phyloP scores from a whole-genome alignment of 2,113 vertebrate genomes.

The Mustela lutreola region DNA sequence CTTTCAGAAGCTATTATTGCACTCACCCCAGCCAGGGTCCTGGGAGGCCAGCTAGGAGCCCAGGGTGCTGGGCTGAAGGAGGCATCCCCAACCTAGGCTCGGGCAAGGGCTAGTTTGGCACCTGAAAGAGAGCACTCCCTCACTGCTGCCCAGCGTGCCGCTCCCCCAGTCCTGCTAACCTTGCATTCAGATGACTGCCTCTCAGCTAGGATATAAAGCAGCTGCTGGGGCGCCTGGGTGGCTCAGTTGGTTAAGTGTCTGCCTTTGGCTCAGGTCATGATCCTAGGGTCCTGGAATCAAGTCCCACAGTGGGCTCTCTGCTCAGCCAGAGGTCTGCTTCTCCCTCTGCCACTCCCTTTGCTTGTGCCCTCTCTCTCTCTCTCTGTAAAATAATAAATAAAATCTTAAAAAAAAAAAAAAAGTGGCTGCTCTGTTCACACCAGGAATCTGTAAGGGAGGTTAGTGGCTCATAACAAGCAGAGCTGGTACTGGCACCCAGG shows the following conservation, averaged over 20 bases:
- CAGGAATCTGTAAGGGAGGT: background rate
- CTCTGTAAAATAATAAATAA: background rate
- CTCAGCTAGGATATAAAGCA: background rate
- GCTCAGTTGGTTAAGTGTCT: background rate
- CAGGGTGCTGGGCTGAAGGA: background rate
- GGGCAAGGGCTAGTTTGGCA: fast-evolving
- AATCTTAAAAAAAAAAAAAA: background rate
- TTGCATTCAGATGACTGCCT: background rate
- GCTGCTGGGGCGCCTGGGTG: background rate
- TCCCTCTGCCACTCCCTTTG: background rate
- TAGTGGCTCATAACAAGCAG: background rate
- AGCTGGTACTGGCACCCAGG: background rate
- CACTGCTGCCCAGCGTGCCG: fast-evolving
- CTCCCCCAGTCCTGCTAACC: background rate
- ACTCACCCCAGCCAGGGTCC: background rate
- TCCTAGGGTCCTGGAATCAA: background rate
- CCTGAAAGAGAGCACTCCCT: background rate
- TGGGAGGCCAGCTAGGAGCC: background rate
- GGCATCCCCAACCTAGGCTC: fast-evolving
- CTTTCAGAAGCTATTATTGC: background rate
- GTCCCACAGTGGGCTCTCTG: too few species aligned
- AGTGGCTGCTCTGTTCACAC: background rate
- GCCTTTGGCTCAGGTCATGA: background rate
- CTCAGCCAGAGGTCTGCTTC: background rate
- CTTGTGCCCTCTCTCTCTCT: background rate